Evolutionary conservation across 2,113 vertebrate genomes (phyloP), one percentile per base, ranked within the genome.

Genomic region (Calcarius ornatus): DNA sequence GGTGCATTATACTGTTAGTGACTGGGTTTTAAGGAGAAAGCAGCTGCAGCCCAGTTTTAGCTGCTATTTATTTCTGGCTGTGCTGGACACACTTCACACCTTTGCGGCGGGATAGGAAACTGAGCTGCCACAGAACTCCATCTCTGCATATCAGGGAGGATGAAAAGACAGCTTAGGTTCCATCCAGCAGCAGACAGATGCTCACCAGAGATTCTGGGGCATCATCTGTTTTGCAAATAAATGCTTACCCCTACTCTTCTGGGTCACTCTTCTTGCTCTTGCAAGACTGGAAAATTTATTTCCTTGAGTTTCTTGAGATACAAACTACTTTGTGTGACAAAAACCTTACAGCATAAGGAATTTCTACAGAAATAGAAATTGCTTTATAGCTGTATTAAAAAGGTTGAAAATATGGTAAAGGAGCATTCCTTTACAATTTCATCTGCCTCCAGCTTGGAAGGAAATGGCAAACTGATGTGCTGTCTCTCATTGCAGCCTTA

Each of bases 61-160:
- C 4, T 50, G 24, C 13, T 48, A 0, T 40, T 81, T 48, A 0
- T 40, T 81, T 20, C 48, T 68, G 38, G 33, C 38, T 50, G 9
- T 54, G n/a, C 43, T 63, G 68, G 82, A 12, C 7, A 2, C 21
- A n/a, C 6, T 13, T 31, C 8, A 6, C 0, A 0, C 16, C 31
- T 40, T 6, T 59, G 30, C 0, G 1, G 18, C 9, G 10, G 42
- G 13, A 9, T 51, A 42, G 42, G n/a, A 70, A 83, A 38, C 3
- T 0, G 2, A 61, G 21, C 28, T 77, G 69, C n/a, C 48, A 6
- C 28, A 30, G 11, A 20, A 42, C 12, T 40, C 42, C 11, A 11
- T 3, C 22, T 72, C 43, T 69, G 43, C 16, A 5, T 14, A 45
- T 11, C 1, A 5, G 33, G 1, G 1, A 78, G 16, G 38, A 69